Evolutionary conservation across 2,113 vertebrate species (phyloP), one percentile per base, ranked within the genome.

Genomic region (Asarcornis scutulata): DNA sequence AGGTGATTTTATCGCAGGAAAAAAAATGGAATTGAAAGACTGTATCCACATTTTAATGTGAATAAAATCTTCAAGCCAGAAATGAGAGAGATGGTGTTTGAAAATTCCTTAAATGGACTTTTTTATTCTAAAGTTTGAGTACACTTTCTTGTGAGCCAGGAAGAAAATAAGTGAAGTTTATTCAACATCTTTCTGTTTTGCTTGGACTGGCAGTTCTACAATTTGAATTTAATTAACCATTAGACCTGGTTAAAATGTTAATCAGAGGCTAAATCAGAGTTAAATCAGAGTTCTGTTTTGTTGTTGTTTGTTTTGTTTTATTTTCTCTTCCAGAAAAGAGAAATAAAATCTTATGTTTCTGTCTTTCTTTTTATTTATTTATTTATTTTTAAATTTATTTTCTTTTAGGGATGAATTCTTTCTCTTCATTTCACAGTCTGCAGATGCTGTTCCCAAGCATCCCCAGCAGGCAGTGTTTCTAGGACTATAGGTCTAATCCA

Each of bases 141-240:
- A 14, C 0, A 0, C 8, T 80, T 36, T 74, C 40, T 23, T 3
- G 4, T 83, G 40, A 89, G 4, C 15, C 34, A 71, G 68, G 31
- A 63, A 71, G 34, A 86, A 92, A 50, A 23, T 26, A 48, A 44
- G 1, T 66, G 15, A 44, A 69, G 7, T 71, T 83, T 32, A 59
- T 81, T 92, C 15, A 36, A 5, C 74, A 77, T 55, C 14, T 64
- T 72, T 86, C 22, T 5, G 11, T 31, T 91, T 95, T 92, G 62
- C 23, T 83, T 69, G 44, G 13, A 22, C 29, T 69, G 20, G 1
- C 7, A 77, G 22, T 62, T 88, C 36, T 48, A 48, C 20, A 22
- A 9, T 77, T 86, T 62, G 64, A 50, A 0, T 60, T 12, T 26
- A 80, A 86, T 40, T 40, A 40, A 40, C 34, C 15, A 21, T 80